Conservation (phyloP, 2,113 vertebrate genomes). For the Enhydra lutris region DNA sequence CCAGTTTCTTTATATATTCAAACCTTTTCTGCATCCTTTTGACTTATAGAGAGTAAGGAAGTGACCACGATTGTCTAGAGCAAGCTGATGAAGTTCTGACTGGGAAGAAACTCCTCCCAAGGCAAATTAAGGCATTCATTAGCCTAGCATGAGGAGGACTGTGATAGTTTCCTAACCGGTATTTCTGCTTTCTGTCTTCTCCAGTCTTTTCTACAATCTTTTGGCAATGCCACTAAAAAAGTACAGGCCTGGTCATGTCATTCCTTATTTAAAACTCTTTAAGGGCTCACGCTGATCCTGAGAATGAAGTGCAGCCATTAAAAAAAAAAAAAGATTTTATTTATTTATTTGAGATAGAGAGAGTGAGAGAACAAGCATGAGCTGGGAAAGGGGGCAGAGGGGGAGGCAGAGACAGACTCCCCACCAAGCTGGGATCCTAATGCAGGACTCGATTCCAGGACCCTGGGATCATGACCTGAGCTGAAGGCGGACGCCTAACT, state of each 20-base stretch:
- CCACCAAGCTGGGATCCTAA: no score
- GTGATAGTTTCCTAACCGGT: not conserved
- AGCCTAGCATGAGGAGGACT: not conserved
- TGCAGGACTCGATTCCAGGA: no score
- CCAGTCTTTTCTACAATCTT: not conserved
- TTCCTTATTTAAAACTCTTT: not conserved
- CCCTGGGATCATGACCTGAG: no score
- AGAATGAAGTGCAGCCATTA: not conserved
- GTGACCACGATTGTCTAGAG: not conserved
- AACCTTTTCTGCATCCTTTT: not conserved
- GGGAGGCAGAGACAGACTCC: no score
- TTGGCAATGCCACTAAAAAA: slow-evolving; percentile 13
- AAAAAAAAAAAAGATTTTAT: no score
- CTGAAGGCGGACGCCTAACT: no score
- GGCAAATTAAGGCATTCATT: not conserved
- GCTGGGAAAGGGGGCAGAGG: no score
- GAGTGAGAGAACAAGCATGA: no score
- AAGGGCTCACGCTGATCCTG: not conserved
- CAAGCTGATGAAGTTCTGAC: not conserved
- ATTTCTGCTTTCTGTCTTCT: not conserved
- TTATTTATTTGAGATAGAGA: no score
- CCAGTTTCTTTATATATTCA: not conserved
- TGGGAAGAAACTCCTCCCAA: not conserved
- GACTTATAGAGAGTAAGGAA: not conserved
- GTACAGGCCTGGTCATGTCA: not conserved